A percentile compares a stretch with the other conserved stretches of the same genome.
Evolutionary conservation across 2,113 vertebrate genomes (phyloP).

Genomic region (Sylvilagus bachmani): DNA sequence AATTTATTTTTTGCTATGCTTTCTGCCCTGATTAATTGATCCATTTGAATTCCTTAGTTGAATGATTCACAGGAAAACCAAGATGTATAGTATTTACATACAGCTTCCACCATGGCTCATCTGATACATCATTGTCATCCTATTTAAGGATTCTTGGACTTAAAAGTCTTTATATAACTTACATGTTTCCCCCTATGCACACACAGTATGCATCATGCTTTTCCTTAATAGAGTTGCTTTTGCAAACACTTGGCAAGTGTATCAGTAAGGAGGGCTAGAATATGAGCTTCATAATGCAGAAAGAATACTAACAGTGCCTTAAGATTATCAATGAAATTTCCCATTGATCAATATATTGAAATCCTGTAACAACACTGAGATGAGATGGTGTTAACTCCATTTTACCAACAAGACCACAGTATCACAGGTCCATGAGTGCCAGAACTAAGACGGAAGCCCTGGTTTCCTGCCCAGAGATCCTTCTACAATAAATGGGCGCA

Average conservation of each 20-base stretch:
- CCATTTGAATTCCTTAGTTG: conserved; percentile 39
- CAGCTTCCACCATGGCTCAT: neutral
- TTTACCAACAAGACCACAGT: conserved; percentile 41
- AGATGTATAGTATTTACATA: neutral
- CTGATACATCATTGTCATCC: neutral
- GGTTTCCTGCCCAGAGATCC: neutral
- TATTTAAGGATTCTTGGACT: neutral
- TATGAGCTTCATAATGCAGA: conserved; percentile 45
- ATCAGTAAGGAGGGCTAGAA: neutral
- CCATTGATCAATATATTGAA: neutral
- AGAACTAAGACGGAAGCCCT: neutral
- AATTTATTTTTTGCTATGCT: conserved; percentile 58
- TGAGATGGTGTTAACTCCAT: conserved; percentile 13
- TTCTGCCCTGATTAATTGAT: conserved; percentile 53
- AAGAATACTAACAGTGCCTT: neutral
- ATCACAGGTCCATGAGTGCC: neutral
- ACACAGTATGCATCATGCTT: neutral
- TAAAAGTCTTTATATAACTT: conserved; percentile 2
- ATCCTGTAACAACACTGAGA: neutral
- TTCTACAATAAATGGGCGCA: neutral
- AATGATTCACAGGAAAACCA: conserved; percentile 59
- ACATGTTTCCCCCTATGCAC: conserved; percentile 24
- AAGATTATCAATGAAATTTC: neutral
- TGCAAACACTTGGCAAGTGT: neutral
- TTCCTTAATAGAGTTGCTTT: conserved; percentile 34